Evolutionary conservation across 2,888 invertebrate genomes (phyloP).

Genomic region (Melieria crassipennis): DNA sequence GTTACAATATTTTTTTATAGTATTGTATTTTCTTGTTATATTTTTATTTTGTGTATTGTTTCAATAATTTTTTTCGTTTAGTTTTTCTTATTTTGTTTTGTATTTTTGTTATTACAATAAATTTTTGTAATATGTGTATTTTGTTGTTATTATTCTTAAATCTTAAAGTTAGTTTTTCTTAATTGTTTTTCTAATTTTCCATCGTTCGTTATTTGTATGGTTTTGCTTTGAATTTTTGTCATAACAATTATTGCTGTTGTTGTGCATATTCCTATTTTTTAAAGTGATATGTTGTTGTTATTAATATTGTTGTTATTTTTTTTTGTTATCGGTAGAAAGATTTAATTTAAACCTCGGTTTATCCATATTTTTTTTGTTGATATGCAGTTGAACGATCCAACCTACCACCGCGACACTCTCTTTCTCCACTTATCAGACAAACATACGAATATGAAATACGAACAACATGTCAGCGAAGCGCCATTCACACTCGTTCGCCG

Average conservation of each 20-base stretch:
- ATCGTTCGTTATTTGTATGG: neutral
- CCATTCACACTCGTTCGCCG: no score
- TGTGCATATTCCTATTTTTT: no score
- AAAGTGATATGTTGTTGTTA: no score
- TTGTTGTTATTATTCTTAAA: neutral
- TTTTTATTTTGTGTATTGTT: slow-evolving; percentile 2
- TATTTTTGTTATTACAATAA: neutral
- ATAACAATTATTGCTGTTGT: neutral
- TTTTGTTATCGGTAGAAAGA: no score
- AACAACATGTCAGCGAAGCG: no score
- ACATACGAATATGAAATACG: no score
- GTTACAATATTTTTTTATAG: slow-evolving; percentile 40
- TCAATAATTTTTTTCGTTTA: neutral
- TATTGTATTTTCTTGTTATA: slow-evolving; percentile 30
- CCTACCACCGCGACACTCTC: no score
- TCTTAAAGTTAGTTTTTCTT: neutral
- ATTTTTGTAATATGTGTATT: neutral
- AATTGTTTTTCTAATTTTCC: neutral
- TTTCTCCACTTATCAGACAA: no score
- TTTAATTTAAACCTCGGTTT: no score
- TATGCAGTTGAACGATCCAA: no score
- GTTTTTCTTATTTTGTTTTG: neutral
- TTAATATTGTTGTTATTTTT: no score
- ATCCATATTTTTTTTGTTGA: no score
- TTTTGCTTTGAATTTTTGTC: neutral